Evolutionary conservation across 2,113 vertebrate genomes (phyloP).

Genomic region (Syngnathus scovelli): DNA sequence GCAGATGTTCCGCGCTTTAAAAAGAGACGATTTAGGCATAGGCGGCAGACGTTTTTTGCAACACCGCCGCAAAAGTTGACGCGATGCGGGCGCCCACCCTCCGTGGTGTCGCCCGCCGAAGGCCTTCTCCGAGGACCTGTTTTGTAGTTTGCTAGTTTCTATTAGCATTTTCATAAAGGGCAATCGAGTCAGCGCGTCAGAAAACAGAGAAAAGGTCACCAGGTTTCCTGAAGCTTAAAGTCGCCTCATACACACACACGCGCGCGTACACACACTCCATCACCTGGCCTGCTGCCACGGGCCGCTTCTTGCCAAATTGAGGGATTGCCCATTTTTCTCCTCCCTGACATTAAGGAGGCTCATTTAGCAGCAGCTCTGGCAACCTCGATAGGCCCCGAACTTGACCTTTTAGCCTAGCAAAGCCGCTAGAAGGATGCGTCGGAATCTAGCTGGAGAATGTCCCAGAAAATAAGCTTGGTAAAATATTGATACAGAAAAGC

Average conservation of each 20-base stretch:
- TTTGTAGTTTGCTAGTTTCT: constrained; percentile 53
- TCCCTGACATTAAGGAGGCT: constrained; percentile 66
- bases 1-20: constrained; percentile 19
- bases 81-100: constrained; percentile 37
- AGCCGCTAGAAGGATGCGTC: constrained; percentile 17
- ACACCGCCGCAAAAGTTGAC: constrained; percentile 39
- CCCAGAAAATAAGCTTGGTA: background rate
- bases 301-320: constrained; percentile 60
- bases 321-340: constrained; percentile 60
- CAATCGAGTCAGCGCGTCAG: constrained; percentile 64
- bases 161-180: constrained; percentile 74
- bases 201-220: constrained; percentile 70
- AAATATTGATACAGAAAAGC: background rate
- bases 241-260: constrained; percentile 30
- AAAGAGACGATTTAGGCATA: constrained; percentile 1
- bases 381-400: constrained; percentile 42
- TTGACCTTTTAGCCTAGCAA: constrained; percentile 14
- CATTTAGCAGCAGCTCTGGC: constrained; percentile 61
- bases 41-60: constrained; percentile 13
- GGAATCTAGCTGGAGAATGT: background rate
- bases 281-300: constrained; percentile 51
- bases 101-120: constrained; percentile 44
- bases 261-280: constrained; percentile 42
- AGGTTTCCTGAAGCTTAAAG: constrained; percentile 65
- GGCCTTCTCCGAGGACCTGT: constrained; percentile 56